Evolutionary conservation across 2,113 vertebrate species (phyloP).

Genomic region (Lepisosteus oculatus): DNA sequence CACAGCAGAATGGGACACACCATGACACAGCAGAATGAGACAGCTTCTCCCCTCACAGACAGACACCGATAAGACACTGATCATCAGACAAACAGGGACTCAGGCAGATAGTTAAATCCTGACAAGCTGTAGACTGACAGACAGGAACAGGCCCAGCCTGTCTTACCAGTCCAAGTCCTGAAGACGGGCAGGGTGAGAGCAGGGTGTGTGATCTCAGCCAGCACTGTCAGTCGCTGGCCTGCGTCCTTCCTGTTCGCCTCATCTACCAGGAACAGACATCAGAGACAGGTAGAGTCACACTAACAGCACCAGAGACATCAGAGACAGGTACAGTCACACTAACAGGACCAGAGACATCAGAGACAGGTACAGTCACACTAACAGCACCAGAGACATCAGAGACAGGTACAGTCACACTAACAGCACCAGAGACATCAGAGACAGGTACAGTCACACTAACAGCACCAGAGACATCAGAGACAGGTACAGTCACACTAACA

Average conservation of each 20-base stretch:
- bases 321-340: no score
- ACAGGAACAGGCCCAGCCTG: background rate
- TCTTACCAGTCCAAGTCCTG: constrained; percentile 62
- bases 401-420: no score
- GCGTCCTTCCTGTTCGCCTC: constrained; percentile 21
- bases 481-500: no score
- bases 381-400: no score
- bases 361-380: no score
- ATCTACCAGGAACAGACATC: constrained; percentile 52
- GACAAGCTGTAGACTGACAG: background rate
- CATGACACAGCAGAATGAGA: no score
- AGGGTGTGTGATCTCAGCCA: constrained; percentile 63
- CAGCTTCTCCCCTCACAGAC: background rate
- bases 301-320: no score
- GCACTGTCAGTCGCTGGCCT: constrained; percentile 46
- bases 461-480: no score
- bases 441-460: no score
- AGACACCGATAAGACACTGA: background rate
- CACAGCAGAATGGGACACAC: no score
- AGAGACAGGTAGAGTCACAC: constrained; percentile 30
- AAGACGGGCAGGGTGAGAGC: constrained; percentile 58
- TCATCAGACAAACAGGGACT: background rate
- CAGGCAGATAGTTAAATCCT: background rate
- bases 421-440: no score
- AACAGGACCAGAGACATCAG: no score